Conservation (phyloP, 2,797 vertebrate genomes). For the Brachymystax lenok region DNA sequence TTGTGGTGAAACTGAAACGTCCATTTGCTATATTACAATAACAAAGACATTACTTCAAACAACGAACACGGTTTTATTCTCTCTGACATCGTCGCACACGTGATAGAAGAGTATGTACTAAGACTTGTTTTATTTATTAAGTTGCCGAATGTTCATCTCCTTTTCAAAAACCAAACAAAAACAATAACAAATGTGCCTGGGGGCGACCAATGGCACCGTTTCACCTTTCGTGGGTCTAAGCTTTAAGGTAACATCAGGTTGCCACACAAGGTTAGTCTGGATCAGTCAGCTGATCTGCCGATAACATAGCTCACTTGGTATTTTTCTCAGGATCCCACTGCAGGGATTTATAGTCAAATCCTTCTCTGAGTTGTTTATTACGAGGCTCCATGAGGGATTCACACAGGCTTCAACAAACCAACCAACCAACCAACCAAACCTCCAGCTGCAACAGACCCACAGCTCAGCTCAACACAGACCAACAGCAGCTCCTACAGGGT, state of each 20-base stretch:
- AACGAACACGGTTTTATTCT: too few species aligned
- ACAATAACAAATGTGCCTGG: too few species aligned
- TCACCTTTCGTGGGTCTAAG: too few species aligned
- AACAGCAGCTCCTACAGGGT: constrained; percentile 21
- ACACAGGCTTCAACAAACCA: constrained; percentile 42
- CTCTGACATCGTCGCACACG: too few species aligned
- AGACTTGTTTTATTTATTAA: too few species aligned
- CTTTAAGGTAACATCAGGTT: background rate
- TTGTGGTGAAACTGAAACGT: too few species aligned
- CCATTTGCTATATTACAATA: too few species aligned
- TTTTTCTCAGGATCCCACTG: constrained; percentile 32
- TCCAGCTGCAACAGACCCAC: constrained; percentile 31
- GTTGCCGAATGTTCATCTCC: too few species aligned
- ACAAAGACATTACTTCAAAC: too few species aligned
- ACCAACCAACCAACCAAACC: constrained; percentile 44
- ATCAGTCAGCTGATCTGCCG: constrained; percentile 35
- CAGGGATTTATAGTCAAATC: constrained; percentile 49
- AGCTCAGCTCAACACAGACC: constrained; percentile 22
- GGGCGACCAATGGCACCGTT: too few species aligned
- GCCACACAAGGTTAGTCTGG: constrained; percentile 24
- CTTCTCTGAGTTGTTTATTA: constrained; percentile 41
- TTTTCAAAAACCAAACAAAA: too few species aligned
- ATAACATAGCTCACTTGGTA: constrained; percentile 18
- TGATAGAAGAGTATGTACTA: too few species aligned
- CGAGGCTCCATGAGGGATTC: constrained; percentile 44